These are phyloP conservation scores for Psilopogon haemacephalus DNA, from an alignment of 2,113 vertebrate genomes.

Conservation along the genomic window DNA sequence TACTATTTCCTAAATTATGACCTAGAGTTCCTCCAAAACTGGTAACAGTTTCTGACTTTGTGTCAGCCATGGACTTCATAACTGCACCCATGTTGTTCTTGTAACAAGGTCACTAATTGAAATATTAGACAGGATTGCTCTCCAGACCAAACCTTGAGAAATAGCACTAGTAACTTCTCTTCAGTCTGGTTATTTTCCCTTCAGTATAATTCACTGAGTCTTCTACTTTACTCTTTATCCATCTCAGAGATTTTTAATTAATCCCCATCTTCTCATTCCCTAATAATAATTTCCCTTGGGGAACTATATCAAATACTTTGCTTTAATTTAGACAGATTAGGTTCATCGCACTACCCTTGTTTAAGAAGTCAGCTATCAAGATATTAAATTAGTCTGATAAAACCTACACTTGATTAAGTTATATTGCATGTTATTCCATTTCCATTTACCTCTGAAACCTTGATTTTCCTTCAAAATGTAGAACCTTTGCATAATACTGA, in stretches of 20 bases:
- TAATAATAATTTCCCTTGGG: conserved; percentile 11
- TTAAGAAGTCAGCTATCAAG: neutral
- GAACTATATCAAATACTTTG: neutral
- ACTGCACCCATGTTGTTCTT: neutral
- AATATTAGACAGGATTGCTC: neutral
- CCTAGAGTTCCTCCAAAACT: neutral
- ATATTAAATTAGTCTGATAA: neutral
- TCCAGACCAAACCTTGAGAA: neutral
- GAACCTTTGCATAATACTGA: neutral
- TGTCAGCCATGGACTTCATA: neutral
- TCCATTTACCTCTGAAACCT: neutral
- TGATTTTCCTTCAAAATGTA: neutral
- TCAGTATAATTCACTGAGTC: neutral
- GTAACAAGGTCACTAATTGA: conserved; percentile 1
- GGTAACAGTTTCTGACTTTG: neutral
- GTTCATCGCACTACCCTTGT: conserved; percentile 2
- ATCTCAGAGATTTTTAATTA: neutral
- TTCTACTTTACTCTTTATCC: neutral
- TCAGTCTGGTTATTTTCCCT: neutral
- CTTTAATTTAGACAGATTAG: conserved; percentile 12
- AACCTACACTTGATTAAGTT: neutral
- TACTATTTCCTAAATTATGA: conserved; percentile 23
- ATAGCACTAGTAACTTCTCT: neutral
- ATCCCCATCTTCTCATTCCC: neutral
- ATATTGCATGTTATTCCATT: neutral